These are phyloP conservation scores for Ferrisia virgata DNA, from an alignment of 2,888 invertebrate genomes.

Conservation along the genomic window DNA sequence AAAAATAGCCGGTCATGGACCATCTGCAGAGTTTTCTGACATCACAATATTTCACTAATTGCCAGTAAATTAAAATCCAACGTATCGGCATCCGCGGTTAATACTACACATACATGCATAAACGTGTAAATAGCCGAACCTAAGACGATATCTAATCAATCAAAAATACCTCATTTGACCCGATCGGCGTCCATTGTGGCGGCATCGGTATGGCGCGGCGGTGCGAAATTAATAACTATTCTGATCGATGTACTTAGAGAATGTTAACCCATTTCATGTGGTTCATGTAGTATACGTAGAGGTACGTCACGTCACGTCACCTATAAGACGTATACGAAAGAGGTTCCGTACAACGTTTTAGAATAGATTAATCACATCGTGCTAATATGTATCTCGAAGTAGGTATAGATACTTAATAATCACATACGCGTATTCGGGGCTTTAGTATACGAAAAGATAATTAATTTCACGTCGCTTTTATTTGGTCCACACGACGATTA, in stretches of 20 bases:
- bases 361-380: constrained; percentile 12
- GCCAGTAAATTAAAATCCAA: not conserved
- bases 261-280: constrained; percentile 24
- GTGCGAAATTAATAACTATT: constrained; percentile 18
- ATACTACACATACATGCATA: too few species aligned
- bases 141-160: not conserved
- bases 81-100: not conserved
- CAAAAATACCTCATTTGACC: constrained; percentile 1
- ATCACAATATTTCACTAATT: constrained; percentile 17
- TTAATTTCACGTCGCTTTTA: not conserved
- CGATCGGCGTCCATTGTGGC: not conserved
- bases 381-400: not conserved
- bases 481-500: not conserved
- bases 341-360: not conserved
- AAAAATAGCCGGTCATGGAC: not conserved
- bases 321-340: not conserved
- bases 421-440: not conserved
- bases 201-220: not conserved
- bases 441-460: constrained; percentile 9
- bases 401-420: not conserved
- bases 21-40: not conserved
- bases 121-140: not conserved
- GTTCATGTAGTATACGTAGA: not conserved
- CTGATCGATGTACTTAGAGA: constrained; percentile 18
- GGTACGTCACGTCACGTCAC: not conserved